Percentiles rank a stretch among this genome's conserved stretches.
phyloP scores from a whole-genome alignment of 1,140 invertebrate genomes.

The Tribolium madens region DNA sequence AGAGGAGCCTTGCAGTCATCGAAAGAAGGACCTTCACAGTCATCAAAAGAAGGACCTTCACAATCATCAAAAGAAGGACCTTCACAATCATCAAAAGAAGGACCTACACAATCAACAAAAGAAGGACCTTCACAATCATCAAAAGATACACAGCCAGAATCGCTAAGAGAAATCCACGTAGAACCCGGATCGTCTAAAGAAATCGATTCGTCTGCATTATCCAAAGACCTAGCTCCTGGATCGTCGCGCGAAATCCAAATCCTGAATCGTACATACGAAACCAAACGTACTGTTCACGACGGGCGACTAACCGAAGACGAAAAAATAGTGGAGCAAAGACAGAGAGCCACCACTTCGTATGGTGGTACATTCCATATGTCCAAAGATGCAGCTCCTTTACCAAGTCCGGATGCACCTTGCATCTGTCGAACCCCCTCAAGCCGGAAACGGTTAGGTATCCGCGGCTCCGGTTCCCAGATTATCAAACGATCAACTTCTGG shows the following conservation, averaged over 20 bases:
- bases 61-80: too few relatives aligned
- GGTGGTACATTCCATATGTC: conserved; percentile 44
- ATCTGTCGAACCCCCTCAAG: neutral
- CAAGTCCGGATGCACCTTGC: neutral
- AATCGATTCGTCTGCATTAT: too few relatives aligned
- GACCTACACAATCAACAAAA: too few relatives aligned
- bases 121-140: too few relatives aligned
- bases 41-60: too few relatives aligned
- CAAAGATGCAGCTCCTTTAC: conserved; percentile 39
- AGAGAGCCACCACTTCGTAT: conserved; percentile 7
- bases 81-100: too few relatives aligned
- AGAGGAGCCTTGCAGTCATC: too few relatives aligned
- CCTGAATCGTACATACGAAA: neutral
- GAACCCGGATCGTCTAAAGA: too few relatives aligned
- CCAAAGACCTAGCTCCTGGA: neutral
- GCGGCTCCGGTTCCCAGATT: neutral
- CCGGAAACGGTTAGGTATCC: neutral
- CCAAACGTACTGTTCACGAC: neutral
- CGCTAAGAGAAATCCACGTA: too few relatives aligned
- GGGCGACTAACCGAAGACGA: neutral
- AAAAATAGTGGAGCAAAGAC: neutral
- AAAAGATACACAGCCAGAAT: too few relatives aligned
- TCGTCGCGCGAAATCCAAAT: neutral
- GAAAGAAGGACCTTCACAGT: too few relatives aligned
- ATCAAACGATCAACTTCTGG: neutral